phyloP scores from a whole-genome alignment of 1,140 invertebrate species.

The Argopecten irradians region DNA sequence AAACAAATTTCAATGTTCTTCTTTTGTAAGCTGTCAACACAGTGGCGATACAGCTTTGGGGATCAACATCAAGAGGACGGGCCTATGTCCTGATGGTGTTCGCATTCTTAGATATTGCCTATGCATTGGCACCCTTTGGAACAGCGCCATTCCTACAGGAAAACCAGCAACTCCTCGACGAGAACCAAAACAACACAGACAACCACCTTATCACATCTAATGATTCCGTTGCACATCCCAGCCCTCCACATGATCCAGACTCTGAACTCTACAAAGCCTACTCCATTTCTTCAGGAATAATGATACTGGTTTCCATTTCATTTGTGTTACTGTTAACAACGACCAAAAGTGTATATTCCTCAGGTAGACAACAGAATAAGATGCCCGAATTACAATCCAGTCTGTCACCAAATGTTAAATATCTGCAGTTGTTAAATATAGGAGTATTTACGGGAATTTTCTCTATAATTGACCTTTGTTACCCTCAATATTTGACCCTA shows the following conservation, averaged over 20 bases:
- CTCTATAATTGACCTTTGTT: neutral
- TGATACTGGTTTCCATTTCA: neutral
- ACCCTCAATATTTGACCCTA: neutral
- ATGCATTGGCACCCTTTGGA: neutral
- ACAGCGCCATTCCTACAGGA: neutral
- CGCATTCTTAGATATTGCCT: neutral
- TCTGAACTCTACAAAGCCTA: neutral
- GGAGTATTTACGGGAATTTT: neutral
- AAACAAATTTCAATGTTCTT: neutral
- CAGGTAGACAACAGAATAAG: neutral
- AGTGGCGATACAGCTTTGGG: neutral
- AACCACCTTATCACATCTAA: neutral
- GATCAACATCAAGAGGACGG: neutral
- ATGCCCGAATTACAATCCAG: neutral
- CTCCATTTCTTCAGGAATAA: neutral
- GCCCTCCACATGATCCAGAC: neutral
- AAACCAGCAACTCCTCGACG: neutral
- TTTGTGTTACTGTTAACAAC: neutral
- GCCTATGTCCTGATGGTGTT: neutral
- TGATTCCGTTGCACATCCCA: neutral
- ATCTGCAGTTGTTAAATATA: neutral
- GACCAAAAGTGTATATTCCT: neutral
- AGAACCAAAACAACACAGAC: neutral
- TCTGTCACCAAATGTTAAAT: neutral
- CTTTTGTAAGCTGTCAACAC: neutral